Conservation (phyloP, 1,140 invertebrate species). For the Monomorium pharaonis region DNA sequence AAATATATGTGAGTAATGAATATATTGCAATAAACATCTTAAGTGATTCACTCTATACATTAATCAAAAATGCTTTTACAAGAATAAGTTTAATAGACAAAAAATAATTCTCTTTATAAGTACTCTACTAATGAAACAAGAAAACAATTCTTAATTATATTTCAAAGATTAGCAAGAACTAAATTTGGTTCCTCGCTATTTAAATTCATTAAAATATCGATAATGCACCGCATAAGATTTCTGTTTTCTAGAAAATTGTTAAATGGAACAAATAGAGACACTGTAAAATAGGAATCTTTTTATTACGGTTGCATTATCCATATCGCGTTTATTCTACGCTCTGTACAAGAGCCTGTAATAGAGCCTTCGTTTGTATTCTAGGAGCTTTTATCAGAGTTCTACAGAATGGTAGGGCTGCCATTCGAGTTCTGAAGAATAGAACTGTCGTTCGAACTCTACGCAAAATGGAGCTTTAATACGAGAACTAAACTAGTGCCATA, state of each 20-base stretch:
- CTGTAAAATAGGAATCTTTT: background rate
- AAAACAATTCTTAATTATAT: background rate
- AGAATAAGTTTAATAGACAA: background rate
- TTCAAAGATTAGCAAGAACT: slow-evolving; percentile 1
- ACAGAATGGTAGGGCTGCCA: background rate
- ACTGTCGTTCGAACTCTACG: background rate
- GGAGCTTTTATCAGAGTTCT: background rate
- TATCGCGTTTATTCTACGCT: slow-evolving; percentile 15
- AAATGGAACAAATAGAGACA: background rate
- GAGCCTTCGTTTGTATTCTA: background rate
- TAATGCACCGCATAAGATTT: slow-evolving; percentile 11
- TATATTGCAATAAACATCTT: slow-evolving; percentile 7
- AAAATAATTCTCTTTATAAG: slow-evolving; percentile 5
- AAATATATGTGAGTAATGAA: background rate
- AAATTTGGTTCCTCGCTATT: slow-evolving; percentile 4
- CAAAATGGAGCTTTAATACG: background rate
- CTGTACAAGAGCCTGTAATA: slow-evolving; percentile 23
- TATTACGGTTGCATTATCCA: background rate
- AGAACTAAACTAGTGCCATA: slow-evolving; percentile 31
- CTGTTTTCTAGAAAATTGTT: background rate
- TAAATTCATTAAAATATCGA: slow-evolving; percentile 3
- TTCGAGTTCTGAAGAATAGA: slow-evolving; percentile 2
- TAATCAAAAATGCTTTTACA: background rate
- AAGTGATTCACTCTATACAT: slow-evolving; percentile 13
- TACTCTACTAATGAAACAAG: slow-evolving; percentile 6